Base-by-base conservation (phyloP, 2,888 invertebrate species). In the Drosophila cognata region DNA sequence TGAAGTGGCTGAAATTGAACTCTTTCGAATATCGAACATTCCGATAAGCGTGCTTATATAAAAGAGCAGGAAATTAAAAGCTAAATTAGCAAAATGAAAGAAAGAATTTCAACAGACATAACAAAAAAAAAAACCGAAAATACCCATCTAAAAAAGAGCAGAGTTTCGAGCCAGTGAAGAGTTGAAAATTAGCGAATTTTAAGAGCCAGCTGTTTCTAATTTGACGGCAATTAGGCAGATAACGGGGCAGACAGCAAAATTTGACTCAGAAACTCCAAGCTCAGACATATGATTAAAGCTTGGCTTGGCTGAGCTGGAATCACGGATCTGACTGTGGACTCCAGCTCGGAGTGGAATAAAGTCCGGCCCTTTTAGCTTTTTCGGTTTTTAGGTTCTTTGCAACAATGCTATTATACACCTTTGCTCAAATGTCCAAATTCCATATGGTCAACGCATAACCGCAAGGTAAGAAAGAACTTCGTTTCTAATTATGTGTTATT, bases 401-500 rank as follows among this genome's bases (percentile, higher is more conserved):
- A 29, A 16, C 28, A 38, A 29, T 29, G 35, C 29, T 67, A 52
- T 67, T 67, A 52, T 66, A 35, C 18, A 6, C 51, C 18, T 35
- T 65, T 41, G 31, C 38, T 8, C 28, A 2, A 38, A n/a, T 38
- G 33, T 29, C 29, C 29, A 3, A 57, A 29, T 57, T 41, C 29
- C 57, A 41, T 57, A 41, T 29, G 56, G 29, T 38, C 41, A 41
- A 56, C 29, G 28, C 11, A 55, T n/a, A 57, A 57, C 31, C 31
- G 21, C 38, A 41, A 57, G 21, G n/a, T 46, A 31, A 28, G 43
- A 18, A 46, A 7, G 5, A 31, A 46, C 8, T 36, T 33, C 5
- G 16, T 38, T 69, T 43, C 46, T 69, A 67, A 67, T 67, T 55
- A 67, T 67, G 56, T 55, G 70, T 70, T 56, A 67, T 67, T 70